Evolutionary conservation across 2,888 invertebrate genomes (phyloP).

Genomic region (Drosophila neoperkinsi): DNA sequence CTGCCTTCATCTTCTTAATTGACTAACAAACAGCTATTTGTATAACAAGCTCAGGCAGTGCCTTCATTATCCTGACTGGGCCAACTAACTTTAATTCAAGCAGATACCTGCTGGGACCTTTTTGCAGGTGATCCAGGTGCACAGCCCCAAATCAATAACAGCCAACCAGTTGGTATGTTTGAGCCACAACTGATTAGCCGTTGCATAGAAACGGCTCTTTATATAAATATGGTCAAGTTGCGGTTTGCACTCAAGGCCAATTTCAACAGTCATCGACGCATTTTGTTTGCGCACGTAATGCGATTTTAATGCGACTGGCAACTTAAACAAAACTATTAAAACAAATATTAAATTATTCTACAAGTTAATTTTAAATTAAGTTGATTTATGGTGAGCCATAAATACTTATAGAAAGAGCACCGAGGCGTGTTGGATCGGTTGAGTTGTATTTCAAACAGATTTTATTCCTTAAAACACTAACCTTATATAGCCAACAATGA

Average conservation of each 20-base stretch:
- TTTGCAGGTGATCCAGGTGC: slow-evolving; percentile 5
- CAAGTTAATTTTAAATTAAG: too few species aligned
- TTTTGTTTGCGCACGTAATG: slow-evolving; percentile 25
- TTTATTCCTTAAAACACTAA: too few species aligned
- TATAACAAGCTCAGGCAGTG: slow-evolving; percentile 35
- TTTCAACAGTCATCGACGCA: background rate
- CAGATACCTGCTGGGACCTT: slow-evolving; percentile 4
- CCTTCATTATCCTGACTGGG: slow-evolving; percentile 5
- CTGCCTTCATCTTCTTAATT: slow-evolving; percentile 52
- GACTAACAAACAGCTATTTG: slow-evolving; percentile 64
- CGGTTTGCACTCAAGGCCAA: slow-evolving; percentile 5
- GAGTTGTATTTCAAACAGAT: too few species aligned
- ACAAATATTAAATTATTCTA: too few species aligned
- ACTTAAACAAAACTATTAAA: background rate
- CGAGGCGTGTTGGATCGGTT: too few species aligned
- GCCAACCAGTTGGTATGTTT: background rate
- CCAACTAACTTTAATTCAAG: slow-evolving; percentile 37
- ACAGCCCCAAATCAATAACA: slow-evolving; percentile 6
- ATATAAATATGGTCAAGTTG: slow-evolving; percentile 2
- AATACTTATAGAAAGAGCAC: too few species aligned
- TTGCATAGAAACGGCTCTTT: slow-evolving; percentile 1
- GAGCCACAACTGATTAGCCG: slow-evolving; percentile 1
- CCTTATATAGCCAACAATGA: too few species aligned
- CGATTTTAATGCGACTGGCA: slow-evolving; percentile 43
- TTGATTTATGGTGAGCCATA: too few species aligned